Evolutionary conservation across 2,797 vertebrate species (phyloP).

Genomic region (Danio aesculapii): DNA sequence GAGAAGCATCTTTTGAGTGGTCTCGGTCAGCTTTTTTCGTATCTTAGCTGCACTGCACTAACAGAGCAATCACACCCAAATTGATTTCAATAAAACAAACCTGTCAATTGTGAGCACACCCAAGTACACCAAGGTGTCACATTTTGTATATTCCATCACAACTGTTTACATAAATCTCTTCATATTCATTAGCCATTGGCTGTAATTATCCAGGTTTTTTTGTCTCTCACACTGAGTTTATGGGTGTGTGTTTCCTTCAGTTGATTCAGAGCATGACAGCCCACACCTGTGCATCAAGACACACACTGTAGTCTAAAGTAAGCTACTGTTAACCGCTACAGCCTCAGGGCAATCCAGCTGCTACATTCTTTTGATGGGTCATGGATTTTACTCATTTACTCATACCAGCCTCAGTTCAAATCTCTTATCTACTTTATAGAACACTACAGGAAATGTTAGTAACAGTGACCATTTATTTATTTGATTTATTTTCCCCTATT

Average conservation of each 20-base stretch:
- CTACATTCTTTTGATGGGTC: not conserved
- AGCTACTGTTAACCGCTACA: not conserved
- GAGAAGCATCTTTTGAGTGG: too few species aligned
- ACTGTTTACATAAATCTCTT: not conserved
- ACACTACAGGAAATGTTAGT: conserved; percentile 12
- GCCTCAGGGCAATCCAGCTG: conserved; percentile 4
- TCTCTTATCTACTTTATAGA: not conserved
- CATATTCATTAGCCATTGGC: not conserved
- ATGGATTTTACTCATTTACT: not conserved
- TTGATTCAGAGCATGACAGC: conserved; percentile 5
- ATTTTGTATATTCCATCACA: too few species aligned
- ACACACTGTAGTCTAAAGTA: not conserved
- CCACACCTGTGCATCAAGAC: conserved; percentile 21
- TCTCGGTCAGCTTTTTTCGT: too few species aligned
- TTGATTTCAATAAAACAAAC: too few species aligned
- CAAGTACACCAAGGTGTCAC: too few species aligned
- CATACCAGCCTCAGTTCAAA: not conserved
- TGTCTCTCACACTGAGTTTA: conserved; percentile 6
- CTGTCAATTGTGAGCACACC: too few species aligned
- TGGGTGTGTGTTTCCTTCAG: not conserved
- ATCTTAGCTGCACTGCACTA: too few species aligned
- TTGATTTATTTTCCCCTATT: not conserved
- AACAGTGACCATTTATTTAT: not conserved
- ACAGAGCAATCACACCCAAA: too few species aligned
- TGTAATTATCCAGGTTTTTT: not conserved